phyloP scores from a whole-genome alignment of 2,797 vertebrate species.

The Triplophysa yarkandensis region DNA sequence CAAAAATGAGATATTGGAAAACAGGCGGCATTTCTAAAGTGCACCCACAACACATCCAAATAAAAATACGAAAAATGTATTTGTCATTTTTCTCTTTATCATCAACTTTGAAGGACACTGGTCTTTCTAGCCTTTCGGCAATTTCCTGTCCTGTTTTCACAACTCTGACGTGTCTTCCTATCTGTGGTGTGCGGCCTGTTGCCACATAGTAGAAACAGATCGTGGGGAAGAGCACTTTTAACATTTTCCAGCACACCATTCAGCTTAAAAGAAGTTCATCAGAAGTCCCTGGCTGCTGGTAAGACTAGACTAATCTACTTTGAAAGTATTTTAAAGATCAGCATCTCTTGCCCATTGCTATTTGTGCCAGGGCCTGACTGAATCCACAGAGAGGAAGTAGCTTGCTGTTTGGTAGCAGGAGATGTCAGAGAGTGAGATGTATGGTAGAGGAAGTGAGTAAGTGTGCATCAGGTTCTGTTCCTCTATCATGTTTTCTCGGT shows the following conservation, averaged over 20 bases:
- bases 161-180: slow-evolving; percentile 70
- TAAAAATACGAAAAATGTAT: neutral
- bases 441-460: slow-evolving; percentile 59
- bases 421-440: slow-evolving; percentile 41
- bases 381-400: slow-evolving; percentile 50
- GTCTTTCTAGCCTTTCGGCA: slow-evolving; percentile 68
- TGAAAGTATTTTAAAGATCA: slow-evolving; percentile 6
- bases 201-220: slow-evolving; percentile 68
- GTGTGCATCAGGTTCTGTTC: slow-evolving; percentile 50
- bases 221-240: slow-evolving; percentile 55
- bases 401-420: slow-evolving; percentile 37
- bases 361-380: slow-evolving; percentile 45
- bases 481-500: slow-evolving; percentile 45
- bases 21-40: neutral
- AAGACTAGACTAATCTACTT: slow-evolving; percentile 49
- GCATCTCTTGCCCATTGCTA: slow-evolving; percentile 27
- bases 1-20: slow-evolving; percentile 29
- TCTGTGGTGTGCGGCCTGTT: slow-evolving; percentile 72
- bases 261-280: slow-evolving; percentile 6
- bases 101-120: slow-evolving; percentile 51
- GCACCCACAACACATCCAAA: neutral
- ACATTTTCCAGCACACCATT: slow-evolving; percentile 45
- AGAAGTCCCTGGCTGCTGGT: slow-evolving; percentile 44
- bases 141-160: slow-evolving; percentile 81
- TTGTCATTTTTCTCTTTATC: slow-evolving; percentile 13